phyloP scores from a whole-genome alignment of 2,888 invertebrate genomes.

The Diplazon laetatorius region DNA sequence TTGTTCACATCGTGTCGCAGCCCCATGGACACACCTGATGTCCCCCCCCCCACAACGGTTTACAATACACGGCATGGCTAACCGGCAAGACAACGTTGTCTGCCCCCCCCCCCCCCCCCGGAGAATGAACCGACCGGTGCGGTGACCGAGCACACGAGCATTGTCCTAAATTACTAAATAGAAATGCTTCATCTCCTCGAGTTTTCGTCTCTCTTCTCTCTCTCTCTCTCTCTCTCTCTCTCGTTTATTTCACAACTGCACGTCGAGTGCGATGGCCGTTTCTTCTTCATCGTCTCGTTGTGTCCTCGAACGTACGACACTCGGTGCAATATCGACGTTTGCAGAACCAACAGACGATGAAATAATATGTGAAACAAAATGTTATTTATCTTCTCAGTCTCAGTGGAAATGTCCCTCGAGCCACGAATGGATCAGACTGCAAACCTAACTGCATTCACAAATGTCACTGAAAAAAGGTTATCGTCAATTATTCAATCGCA shows the following conservation, averaged over 20 bases:
- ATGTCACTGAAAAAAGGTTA: too few species aligned
- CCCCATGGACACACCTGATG: constrained; percentile 14
- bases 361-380: too few species aligned
- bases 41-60: too few species aligned
- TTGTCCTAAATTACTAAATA: constrained; percentile 68
- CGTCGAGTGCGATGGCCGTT: background rate
- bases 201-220: constrained; percentile 49
- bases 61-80: constrained; percentile 18
- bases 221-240: too few species aligned
- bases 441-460: too few species aligned
- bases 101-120: too few species aligned
- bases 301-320: background rate
- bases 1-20: constrained; percentile 19
- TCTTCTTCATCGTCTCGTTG: background rate
- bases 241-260: background rate
- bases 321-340: background rate
- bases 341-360: background rate
- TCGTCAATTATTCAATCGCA: too few species aligned
- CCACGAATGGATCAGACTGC: too few species aligned
- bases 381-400: too few species aligned
- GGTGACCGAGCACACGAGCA: constrained; percentile 37
- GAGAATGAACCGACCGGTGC: constrained; percentile 45
- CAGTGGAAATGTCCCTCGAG: too few species aligned
- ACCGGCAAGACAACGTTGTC: constrained; percentile 21
- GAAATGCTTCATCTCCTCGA: constrained; percentile 51